Percentiles rank a stretch among this genome's conserved stretches.
phyloP scores from a whole-genome alignment of 2,113 vertebrate genomes.

The Ptychochromis oligacanthus region DNA sequence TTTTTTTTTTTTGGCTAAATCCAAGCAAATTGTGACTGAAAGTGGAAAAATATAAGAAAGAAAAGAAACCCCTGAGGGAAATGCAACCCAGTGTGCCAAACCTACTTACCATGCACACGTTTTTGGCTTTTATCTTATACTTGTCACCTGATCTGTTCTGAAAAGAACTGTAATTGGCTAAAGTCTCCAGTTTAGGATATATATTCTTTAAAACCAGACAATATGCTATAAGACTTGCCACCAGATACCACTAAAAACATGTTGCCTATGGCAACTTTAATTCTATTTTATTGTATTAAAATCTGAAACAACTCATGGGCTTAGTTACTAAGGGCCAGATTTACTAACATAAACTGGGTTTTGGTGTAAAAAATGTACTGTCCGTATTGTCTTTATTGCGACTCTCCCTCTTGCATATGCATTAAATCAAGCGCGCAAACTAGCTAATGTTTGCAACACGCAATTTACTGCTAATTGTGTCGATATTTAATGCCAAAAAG shows the following conservation, averaged over 20 bases:
- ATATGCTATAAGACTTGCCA: neutral
- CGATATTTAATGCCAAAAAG: too few species aligned
- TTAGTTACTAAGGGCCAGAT: too few species aligned
- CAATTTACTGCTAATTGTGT: too few species aligned
- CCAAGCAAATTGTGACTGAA: neutral
- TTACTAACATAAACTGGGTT: too few species aligned
- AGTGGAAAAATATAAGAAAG: too few species aligned
- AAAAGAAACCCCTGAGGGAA: neutral
- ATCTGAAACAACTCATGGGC: neutral
- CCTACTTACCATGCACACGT: neutral
- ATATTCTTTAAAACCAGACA: neutral
- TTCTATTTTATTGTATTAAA: slow-evolving; percentile 11
- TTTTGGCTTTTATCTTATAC: neutral
- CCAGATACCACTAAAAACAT: neutral
- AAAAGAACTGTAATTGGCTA: too few species aligned
- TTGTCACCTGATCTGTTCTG: too few species aligned
- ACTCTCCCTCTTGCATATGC: too few species aligned
- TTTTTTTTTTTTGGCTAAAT: neutral
- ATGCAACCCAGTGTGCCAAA: neutral
- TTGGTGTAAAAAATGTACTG: too few species aligned
- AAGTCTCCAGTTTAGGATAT: neutral
- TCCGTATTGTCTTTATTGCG: too few species aligned
- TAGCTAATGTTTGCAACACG: too few species aligned
- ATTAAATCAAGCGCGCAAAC: too few species aligned
- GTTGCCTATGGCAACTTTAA: neutral